Evolutionary conservation across 2,888 invertebrate species (phyloP), one percentile per base, ranked within the genome.

Genomic region (Asteroscopus sphinx): DNA sequence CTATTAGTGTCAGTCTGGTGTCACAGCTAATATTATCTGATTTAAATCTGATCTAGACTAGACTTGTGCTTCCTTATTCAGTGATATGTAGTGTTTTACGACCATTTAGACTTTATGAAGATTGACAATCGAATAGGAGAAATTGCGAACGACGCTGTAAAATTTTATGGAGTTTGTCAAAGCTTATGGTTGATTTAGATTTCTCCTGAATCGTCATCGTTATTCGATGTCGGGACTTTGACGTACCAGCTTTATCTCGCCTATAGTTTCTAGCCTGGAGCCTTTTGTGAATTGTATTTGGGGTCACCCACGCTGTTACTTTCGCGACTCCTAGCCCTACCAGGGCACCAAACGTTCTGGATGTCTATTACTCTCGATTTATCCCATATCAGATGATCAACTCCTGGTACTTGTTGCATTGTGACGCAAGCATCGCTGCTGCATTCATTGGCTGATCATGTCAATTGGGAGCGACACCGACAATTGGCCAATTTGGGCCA

Each of bases 401-500:
- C 35, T 62, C 26, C 37, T 49, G 45, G 26, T 55, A 60, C 37
- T 46, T 52, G 64, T 49, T 67, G 67, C 67, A 58, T 65, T 68
- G 48, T 71, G 67, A 28, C 56, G 30, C 39, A 36, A 49, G 48
- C 21, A 40, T 49, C 2, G 49, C 40, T 62, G 47, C 55, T 68
- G 77, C 68, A 70, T 75, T 74, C 71, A 73, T 71, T 64, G 76
- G 72, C 66, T 56, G 83, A 79, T 84, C 77, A 73, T 76, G 77
- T 81, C 87, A 90, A 90, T 90, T 90, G 89, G 58, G 62, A 67
- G 73, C 80, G 85, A 86, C 84, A 81, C 76, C 72, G 74, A 76
- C 86, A 88, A 91, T 91, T 89, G 88, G 76, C 69, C 87, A 86
- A 89, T 87, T 87, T 78, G 76, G 74, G 55, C 68, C 77, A 83